Conservation (phyloP, 2,113 vertebrate genomes). For the Etia nguti region DNA sequence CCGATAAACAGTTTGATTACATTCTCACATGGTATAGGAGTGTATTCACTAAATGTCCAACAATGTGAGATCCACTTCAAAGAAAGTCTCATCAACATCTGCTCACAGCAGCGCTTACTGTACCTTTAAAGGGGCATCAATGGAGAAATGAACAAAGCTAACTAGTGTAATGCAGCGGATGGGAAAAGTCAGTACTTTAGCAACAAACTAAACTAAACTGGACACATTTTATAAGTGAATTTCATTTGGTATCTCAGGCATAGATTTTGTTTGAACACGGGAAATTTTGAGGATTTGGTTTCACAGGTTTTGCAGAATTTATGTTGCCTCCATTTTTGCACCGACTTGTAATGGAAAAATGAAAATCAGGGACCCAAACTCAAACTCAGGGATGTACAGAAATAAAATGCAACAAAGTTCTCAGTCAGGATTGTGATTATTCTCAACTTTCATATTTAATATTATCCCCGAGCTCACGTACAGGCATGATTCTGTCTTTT, state of each 20-base stretch:
- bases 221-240: neutral
- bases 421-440: neutral
- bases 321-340: neutral
- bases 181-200: neutral
- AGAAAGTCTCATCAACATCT: neutral
- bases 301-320: neutral
- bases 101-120: neutral
- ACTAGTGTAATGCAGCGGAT: neutral
- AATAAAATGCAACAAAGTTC: neutral
- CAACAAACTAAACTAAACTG: neutral
- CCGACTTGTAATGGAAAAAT: neutral
- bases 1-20: neutral
- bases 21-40: neutral
- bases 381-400: neutral
- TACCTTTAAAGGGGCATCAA: neutral
- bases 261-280: neutral
- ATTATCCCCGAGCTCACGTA: neutral
- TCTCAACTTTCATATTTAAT: neutral
- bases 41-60: neutral
- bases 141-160: rapidly evolving
- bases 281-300: neutral
- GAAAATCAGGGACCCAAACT: neutral
- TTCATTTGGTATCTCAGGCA: neutral
- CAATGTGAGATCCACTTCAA: neutral
- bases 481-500: neutral